Percentiles rank a stretch among this genome's conserved stretches.
phyloP scores from a whole-genome alignment of 1,140 invertebrate genomes.

The Zophobas atratus region DNA sequence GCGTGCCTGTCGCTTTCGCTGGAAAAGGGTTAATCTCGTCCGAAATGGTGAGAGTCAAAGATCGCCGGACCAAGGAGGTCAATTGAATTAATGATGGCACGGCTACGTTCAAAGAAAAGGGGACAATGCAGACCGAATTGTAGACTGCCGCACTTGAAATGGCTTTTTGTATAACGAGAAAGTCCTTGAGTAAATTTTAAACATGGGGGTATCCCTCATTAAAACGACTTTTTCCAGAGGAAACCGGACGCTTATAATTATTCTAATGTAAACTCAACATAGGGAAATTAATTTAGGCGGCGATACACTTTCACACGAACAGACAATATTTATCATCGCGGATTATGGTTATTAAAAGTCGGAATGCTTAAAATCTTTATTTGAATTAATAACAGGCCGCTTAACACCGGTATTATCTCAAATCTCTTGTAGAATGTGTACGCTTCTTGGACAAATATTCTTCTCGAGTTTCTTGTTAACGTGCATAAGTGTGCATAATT shows the following conservation, averaged over 20 bases:
- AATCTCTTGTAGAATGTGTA: neutral
- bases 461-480: constrained; percentile 43
- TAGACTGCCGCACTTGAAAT: neutral
- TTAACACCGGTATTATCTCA: constrained; percentile 7
- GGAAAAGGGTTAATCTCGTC: constrained; percentile 18
- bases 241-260: constrained; percentile 29
- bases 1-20: constrained; percentile 16
- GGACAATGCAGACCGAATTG: neutral
- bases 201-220: constrained; percentile 8
- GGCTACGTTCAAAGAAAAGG: constrained; percentile 5
- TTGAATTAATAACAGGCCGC: constrained; percentile 27
- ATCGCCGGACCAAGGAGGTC: constrained; percentile 32
- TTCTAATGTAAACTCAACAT: constrained; percentile 2
- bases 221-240: neutral
- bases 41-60: constrained; percentile 12
- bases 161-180: neutral
- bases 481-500: constrained; percentile 46
- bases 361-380: neutral
- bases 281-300: constrained; percentile 14
- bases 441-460: constrained; percentile 22
- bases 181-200: constrained; percentile 3
- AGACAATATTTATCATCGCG: neutral
- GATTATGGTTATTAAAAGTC: neutral
- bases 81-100: constrained; percentile 36
- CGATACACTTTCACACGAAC: constrained; percentile 21